phyloP scores from a whole-genome alignment of 2,888 invertebrate species.

The Rhingia campestris region DNA sequence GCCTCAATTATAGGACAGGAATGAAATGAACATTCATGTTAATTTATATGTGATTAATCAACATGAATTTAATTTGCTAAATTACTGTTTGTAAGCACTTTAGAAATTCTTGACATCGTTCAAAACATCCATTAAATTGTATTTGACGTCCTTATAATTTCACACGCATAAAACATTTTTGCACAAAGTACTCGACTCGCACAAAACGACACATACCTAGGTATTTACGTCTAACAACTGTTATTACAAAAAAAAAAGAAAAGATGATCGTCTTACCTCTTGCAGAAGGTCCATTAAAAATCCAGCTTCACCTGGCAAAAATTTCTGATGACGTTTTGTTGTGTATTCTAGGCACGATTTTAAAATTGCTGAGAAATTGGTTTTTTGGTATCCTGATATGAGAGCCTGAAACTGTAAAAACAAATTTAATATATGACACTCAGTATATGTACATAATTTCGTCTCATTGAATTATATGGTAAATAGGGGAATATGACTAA shows the following conservation, averaged over 20 bases:
- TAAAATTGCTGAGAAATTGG: slow-evolving; percentile 82
- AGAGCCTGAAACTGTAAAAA: slow-evolving; percentile 79
- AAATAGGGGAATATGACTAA: neutral
- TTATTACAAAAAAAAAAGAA: neutral
- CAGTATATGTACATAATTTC: too few species aligned
- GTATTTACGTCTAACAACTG: neutral
- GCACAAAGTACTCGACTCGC: neutral
- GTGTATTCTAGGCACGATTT: slow-evolving; percentile 82
- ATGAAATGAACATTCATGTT: too few species aligned
- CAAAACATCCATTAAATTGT: too few species aligned
- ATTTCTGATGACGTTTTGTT: slow-evolving; percentile 78
- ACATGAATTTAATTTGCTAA: neutral
- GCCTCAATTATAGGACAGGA: too few species aligned
- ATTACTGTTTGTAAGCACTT: neutral
- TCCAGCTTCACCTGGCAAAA: slow-evolving; percentile 82
- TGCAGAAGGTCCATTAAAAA: slow-evolving; percentile 82
- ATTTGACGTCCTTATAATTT: too few species aligned
- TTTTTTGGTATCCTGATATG: slow-evolving; percentile 81
- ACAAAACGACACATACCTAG: neutral
- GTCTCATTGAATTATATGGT: too few species aligned
- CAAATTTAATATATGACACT: neutral
- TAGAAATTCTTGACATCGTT: slow-evolving; percentile 2
- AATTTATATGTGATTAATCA: too few species aligned
- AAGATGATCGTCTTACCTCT: slow-evolving; percentile 78
- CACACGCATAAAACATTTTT: neutral